Evolutionary conservation across 2,797 vertebrate genomes (phyloP), one percentile per base, ranked within the genome.

Genomic region (Sandelia bainsii): DNA sequence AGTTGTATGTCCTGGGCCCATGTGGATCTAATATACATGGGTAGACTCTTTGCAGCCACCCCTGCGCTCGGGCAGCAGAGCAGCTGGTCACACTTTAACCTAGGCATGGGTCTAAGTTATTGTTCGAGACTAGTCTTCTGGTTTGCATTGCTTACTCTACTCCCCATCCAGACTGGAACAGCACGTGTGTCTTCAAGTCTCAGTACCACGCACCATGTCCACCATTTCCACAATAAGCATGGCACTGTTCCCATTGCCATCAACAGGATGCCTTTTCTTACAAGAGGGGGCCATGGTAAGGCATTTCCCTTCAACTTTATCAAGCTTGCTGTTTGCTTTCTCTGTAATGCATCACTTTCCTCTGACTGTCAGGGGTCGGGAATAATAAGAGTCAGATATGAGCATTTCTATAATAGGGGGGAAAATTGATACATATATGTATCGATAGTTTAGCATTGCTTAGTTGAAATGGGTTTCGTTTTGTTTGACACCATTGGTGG

Each of bases 191-290:
- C 97, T 75, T 98, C 97, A 83, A 97, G 96, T 85, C 95, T 98
- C 89, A 97, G 96, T 81, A 98, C 96, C 85, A 97, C 96, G 16
- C 96, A 97, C 91, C 97, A 98, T 82, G 96, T 98, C 89, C 97
- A 98, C 93, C 97, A 98, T 94, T 98, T 98, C 93, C 96, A 98
- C 94, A 98, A 95, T 92, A 97, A 97, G 88, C 97, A 98, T 81
- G 96, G 96, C 85, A 97, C 96, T 0, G 96, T 96, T 89, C 97
- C 97, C 57, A 97, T 98, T 83, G 96, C 96, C 89, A 98, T 98
- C 95, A 98, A 98, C 96, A 95, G 97, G 93, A 96, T 96, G 94
- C 97, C 97, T 89, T 97, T 98, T 91, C 96, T 97, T 87, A 97
- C 96, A 72, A 95, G 97, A 91, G 96, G 96, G 79, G 96, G 96